Percentiles rank a stretch among this genome's conserved stretches.
These are phyloP conservation scores for Drosophila picticornis DNA, from an alignment of 2,888 invertebrate genomes.

Conservation along the genomic window DNA sequence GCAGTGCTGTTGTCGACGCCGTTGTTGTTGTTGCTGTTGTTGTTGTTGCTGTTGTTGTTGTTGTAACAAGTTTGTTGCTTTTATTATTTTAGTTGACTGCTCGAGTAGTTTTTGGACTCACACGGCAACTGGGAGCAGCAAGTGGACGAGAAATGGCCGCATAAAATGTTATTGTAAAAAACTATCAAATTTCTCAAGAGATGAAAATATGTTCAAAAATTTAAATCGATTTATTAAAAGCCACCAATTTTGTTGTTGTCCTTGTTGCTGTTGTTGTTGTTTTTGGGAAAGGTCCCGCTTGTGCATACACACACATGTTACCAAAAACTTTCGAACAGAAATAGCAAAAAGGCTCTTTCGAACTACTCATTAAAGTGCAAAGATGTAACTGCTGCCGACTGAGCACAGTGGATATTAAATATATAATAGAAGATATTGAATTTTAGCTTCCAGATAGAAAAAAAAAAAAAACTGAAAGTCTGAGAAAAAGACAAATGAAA, in stretches of 20 bases:
- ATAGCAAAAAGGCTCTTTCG: slow-evolving; percentile 22
- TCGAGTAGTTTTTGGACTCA: slow-evolving; percentile 34
- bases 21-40: slow-evolving; percentile 18
- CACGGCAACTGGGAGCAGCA: slow-evolving; percentile 9
- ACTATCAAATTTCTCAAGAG: slow-evolving; percentile 81
- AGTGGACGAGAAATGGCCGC: slow-evolving; percentile 22
- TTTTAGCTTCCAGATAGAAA: neutral
- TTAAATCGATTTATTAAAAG: slow-evolving; percentile 84
- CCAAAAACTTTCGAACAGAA: slow-evolving; percentile 57
- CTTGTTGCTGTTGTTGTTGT: slow-evolving; percentile 14
- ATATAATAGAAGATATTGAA: neutral
- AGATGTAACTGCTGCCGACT: slow-evolving; percentile 35
- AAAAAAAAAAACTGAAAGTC: neutral
- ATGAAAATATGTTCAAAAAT: slow-evolving; percentile 83
- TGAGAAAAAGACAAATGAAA: neutral
- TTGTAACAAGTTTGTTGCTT: slow-evolving; percentile 67
- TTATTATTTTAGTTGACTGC: slow-evolving; percentile 75
- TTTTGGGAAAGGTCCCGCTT: slow-evolving; percentile 31
- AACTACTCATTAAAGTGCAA: slow-evolving; percentile 22
- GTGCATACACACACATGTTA: slow-evolving; percentile 61
- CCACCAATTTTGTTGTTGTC: slow-evolving; percentile 46
- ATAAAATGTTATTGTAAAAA: slow-evolving; percentile 76
- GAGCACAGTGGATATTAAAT: slow-evolving; percentile 37
- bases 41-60: slow-evolving; percentile 7
- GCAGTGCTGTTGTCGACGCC: slow-evolving; percentile 13